These are phyloP conservation scores for Machaerirhynchus nigripectus DNA, from an alignment of 2,113 vertebrate genomes.

Conservation along the genomic window DNA sequence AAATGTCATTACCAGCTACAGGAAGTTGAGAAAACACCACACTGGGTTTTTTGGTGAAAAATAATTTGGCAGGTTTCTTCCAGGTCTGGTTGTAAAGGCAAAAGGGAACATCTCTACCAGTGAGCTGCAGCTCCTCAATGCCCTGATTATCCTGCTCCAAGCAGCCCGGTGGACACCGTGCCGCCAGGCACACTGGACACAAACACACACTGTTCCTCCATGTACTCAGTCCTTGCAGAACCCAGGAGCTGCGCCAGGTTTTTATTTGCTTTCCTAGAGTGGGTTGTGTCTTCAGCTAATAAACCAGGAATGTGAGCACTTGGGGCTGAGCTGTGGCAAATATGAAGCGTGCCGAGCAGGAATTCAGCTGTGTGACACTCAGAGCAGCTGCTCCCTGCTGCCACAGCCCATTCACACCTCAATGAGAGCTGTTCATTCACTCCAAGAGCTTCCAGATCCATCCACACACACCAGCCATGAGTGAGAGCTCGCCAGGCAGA, in stretches of 20 bases:
- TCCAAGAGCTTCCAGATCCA: background rate
- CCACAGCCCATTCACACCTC: background rate
- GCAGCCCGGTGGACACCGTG: fast-evolving
- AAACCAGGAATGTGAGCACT: slow-evolving; percentile 52
- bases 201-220: background rate
- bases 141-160: background rate
- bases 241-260: background rate
- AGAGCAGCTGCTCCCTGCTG: background rate
- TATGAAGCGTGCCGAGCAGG: background rate
- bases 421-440: background rate
- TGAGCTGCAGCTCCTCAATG: background rate
- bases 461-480: background rate
- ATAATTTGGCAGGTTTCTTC: background rate
- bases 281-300: slow-evolving; percentile 51
- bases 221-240: background rate
- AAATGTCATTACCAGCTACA: background rate
- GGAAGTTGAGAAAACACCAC: background rate
- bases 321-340: background rate
- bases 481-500: background rate
- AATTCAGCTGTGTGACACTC: background rate
- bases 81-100: background rate
- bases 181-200: background rate
- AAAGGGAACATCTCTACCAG: background rate
- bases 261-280: slow-evolving; percentile 43
- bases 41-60: background rate